phyloP scores from a whole-genome alignment of 2,888 invertebrate species.

The Zootermopsis nevadensis region DNA sequence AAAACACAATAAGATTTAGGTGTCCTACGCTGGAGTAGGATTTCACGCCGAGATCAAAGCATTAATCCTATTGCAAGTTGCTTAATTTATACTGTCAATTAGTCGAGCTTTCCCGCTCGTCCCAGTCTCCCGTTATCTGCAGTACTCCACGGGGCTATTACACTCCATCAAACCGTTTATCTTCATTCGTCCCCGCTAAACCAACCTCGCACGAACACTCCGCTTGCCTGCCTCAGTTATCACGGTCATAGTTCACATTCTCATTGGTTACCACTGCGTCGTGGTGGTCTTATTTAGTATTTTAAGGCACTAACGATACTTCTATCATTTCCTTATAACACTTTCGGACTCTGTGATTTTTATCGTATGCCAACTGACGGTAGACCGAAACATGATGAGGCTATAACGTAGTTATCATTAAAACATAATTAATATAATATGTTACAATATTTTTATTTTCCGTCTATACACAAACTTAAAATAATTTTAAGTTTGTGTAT shows the following conservation, averaged over 20 bases:
- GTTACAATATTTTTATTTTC: too few species aligned
- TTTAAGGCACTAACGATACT: too few species aligned
- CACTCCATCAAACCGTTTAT: conserved; percentile 10
- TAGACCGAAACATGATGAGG: too few species aligned
- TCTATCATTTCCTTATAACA: too few species aligned
- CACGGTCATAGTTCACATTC: neutral
- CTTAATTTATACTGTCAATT: conserved; percentile 31
- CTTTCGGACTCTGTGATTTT: too few species aligned
- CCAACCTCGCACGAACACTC: neutral
- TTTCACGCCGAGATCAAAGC: conserved; percentile 25
- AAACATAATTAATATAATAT: too few species aligned
- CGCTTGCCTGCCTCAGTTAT: neutral
- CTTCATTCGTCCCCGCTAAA: conserved; percentile 17
- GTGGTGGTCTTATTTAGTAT: neutral
- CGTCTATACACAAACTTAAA: too few species aligned
- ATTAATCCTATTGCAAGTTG: conserved; percentile 29
- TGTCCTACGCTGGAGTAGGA: neutral
- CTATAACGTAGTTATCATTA: too few species aligned
- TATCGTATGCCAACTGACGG: too few species aligned
- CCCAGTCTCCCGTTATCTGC: neutral
- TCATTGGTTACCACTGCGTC: neutral
- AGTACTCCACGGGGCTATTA: neutral
- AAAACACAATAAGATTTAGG: neutral
- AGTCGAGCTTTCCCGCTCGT: neutral
- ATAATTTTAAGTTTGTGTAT: too few species aligned